A percentile compares a stretch with the other conserved stretches of the same genome.
phyloP scores from a whole-genome alignment of 2,888 invertebrate species.

The Drosophila merina region DNA sequence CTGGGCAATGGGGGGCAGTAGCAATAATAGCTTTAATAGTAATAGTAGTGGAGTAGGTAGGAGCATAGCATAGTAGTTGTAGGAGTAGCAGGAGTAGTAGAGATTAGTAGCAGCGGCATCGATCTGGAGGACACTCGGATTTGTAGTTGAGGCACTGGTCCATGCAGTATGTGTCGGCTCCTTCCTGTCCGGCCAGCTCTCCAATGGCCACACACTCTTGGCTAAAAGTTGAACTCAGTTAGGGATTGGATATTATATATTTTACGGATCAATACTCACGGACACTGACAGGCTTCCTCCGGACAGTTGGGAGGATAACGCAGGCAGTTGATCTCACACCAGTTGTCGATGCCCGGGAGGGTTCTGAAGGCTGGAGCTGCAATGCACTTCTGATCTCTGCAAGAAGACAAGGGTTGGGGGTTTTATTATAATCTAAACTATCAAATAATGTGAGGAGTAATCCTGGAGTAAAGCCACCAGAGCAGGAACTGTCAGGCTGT shows the following conservation, averaged over 20 bases:
- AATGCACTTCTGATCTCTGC: conserved; percentile 91
- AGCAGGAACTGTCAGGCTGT: not conserved
- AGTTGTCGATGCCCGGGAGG: conserved; percentile 91
- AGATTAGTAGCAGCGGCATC: conserved; percentile 87
- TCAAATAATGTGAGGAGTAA: not conserved
- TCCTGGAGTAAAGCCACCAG: not conserved
- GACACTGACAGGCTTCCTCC: conserved; percentile 89
- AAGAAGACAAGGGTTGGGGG: not conserved
- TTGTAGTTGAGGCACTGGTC: conserved; percentile 93
- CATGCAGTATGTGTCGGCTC: conserved; percentile 93
- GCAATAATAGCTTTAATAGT: not conserved
- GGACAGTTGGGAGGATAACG: conserved; percentile 95
- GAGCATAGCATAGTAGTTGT: not conserved
- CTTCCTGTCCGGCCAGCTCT: conserved; percentile 88
- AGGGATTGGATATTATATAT: not conserved
- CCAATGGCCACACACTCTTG: conserved; percentile 93
- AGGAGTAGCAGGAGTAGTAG: not conserved
- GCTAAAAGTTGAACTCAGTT: conserved; percentile 84
- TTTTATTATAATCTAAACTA: not conserved
- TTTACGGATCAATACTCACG: conserved; percentile 87
- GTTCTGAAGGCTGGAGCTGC: conserved; percentile 87
- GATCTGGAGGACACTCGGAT: conserved; percentile 88
- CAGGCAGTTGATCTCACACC: conserved; percentile 94
- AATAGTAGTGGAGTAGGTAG: not conserved
- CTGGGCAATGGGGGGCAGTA: conserved; percentile 72